These are phyloP conservation scores for Neostethus bicornis DNA, from an alignment of 2,797 vertebrate species.

Conservation along the genomic window DNA sequence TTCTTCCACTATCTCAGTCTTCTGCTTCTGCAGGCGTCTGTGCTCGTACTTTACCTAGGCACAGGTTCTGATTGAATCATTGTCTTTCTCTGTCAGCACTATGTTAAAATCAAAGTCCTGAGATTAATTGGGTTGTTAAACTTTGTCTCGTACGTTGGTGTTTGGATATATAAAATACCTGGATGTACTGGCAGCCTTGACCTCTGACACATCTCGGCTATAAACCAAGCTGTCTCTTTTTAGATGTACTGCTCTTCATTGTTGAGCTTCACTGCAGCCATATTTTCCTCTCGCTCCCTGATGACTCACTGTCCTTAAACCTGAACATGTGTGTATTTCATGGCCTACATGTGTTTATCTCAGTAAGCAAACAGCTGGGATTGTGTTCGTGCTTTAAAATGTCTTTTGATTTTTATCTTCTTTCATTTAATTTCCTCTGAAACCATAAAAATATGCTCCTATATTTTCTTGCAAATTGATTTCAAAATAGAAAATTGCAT, in stretches of 20 bases:
- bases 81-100: slow-evolving; percentile 38
- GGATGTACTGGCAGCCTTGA: slow-evolving; percentile 20
- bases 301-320: slow-evolving; percentile 45
- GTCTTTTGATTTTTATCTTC: slow-evolving; percentile 6
- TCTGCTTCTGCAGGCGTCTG: slow-evolving; percentile 6
- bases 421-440: slow-evolving; percentile 11
- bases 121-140: slow-evolving; percentile 38
- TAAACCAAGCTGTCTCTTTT: slow-evolving; percentile 17
- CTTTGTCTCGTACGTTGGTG: slow-evolving; percentile 15
- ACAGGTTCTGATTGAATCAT: slow-evolving; percentile 26
- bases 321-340: slow-evolving; percentile 45
- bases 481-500: too few species aligned
- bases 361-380: slow-evolving; percentile 10
- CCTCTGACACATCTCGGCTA: slow-evolving; percentile 34
- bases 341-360: slow-evolving; percentile 9
- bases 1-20: slow-evolving; percentile 12
- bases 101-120: slow-evolving; percentile 34
- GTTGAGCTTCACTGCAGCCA: slow-evolving; percentile 1
- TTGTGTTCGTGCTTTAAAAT: slow-evolving; percentile 8
- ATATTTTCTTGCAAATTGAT: too few species aligned
- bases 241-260: not conserved
- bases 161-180: slow-evolving; percentile 22
- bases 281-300: slow-evolving; percentile 11
- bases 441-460: not conserved
- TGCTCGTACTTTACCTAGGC: slow-evolving; percentile 26